A percentile compares a stretch with the other conserved stretches of the same genome.
Evolutionary conservation across 2,797 vertebrate species (phyloP).

Genomic region (Centroberyx gerrardi): DNA sequence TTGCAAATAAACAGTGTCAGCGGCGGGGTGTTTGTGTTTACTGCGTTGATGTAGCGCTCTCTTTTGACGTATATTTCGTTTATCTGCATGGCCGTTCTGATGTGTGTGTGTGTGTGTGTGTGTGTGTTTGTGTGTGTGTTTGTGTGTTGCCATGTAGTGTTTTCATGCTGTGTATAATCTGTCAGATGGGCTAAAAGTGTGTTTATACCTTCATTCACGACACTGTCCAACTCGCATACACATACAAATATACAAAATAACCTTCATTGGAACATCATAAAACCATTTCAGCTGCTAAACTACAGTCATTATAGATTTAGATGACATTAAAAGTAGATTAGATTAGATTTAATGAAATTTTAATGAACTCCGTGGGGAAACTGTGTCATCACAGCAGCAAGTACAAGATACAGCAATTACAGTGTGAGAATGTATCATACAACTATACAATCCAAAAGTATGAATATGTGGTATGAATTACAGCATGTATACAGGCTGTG

Average conservation of each 20-base stretch:
- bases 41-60: not conserved
- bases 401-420: no score
- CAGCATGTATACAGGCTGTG: no score
- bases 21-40: conserved; percentile 56
- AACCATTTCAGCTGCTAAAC: not conserved
- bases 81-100: not conserved
- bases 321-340: no score
- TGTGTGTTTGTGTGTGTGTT: conserved; percentile 1
- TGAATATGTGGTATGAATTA: no score
- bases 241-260: conserved; percentile 5
- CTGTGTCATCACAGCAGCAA: no score
- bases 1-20: conserved; percentile 18
- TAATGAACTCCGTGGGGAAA: no score
- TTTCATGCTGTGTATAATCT: conserved; percentile 54
- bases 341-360: no score
- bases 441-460: no score
- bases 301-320: no score
- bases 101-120: not conserved
- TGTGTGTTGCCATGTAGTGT: conserved; percentile 18
- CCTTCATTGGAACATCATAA: not conserved
- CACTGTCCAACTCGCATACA: not conserved
- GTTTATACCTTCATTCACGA: conserved; percentile 49
- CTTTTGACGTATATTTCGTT: not conserved
- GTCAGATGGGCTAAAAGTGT: conserved; percentile 46
- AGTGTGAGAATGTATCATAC: no score